Base-by-base conservation (phyloP, 2,888 invertebrate genomes). In the Thereva unica region DNA sequence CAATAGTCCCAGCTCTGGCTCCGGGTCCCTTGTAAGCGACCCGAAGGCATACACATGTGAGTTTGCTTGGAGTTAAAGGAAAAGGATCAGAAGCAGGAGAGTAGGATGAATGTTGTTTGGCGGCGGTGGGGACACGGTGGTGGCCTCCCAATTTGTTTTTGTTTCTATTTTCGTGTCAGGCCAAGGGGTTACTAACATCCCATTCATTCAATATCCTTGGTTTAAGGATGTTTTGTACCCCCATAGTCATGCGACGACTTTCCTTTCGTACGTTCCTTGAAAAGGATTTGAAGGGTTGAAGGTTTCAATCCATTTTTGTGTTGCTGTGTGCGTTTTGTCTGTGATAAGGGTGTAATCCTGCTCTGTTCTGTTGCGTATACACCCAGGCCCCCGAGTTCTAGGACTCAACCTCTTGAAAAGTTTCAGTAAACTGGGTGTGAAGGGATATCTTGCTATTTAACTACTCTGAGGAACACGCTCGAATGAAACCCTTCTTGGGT, bases 311-410 rank as follows among this genome's bases (percentile, higher is more conserved):
- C 66, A 67, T 69, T 66, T 66, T 56, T 53, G 67, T 54, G 63
- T 23, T 23, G 23, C 23, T 67, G 67, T 64, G 61, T 41, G 67
- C 42, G 50, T 69, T 57, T 61, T 61, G 52, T 42, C 61, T 65
- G 63, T 69, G 69, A 69, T 69, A 69, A 69, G 67, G 69, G 69
- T 69, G 65, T 67, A 67, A 69, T 67, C 69, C 66, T 63, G 66
- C 40, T 66, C 66, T 45, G 54, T 57, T 12, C 66, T 66, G 64
- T 53, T 59, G 54, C 64, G 57, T 66, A 59, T 23, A 23, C 23
- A 23, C 23, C 23, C 23, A 23, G 23, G 23, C 23, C 23, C 52
- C 52, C 53, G 38, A 7, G 41, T 53, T 42, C 64, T 49, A 41
- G 41, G 50, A 50, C 50, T 49, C 61, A 61, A 40, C n/a, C 61